A percentile compares a stretch with the other conserved stretches of the same genome.
Conservation (phyloP, 1,140 invertebrate species). For the Drosophila miranda region DNA sequence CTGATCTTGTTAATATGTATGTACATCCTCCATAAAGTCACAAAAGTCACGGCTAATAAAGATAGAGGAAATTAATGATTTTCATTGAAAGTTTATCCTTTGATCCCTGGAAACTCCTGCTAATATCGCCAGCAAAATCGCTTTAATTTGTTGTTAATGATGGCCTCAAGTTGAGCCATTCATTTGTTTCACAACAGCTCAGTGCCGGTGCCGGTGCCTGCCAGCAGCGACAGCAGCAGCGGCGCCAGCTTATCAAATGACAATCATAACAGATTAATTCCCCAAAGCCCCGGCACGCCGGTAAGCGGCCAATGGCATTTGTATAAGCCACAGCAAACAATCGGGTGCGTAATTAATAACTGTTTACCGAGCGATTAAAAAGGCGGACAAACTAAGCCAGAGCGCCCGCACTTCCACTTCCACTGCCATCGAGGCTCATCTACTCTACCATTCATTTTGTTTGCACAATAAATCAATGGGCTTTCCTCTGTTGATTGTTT, state of each 20-base stretch:
- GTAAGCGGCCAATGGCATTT: slow-evolving; percentile 51
- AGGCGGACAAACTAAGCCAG: slow-evolving; percentile 49
- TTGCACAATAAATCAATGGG: slow-evolving; percentile 76
- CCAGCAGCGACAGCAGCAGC: neutral
- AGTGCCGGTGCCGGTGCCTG: too few species aligned
- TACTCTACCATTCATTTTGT: slow-evolving; percentile 25
- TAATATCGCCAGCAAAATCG: slow-evolving; percentile 27
- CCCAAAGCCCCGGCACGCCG: slow-evolving; percentile 50
- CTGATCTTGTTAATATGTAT: too few species aligned
- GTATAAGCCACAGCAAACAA: slow-evolving; percentile 50
- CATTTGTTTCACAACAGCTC: slow-evolving; percentile 50
- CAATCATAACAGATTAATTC: slow-evolving; percentile 78
- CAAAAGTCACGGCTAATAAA: too few species aligned
- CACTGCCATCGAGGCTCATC: neutral
- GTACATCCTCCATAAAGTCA: too few species aligned
- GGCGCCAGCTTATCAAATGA: slow-evolving; percentile 57
- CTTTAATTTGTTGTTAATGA: slow-evolving; percentile 44
- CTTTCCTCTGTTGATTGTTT: slow-evolving; percentile 59
- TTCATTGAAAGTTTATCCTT: neutral
- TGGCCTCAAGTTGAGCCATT: slow-evolving; percentile 31
- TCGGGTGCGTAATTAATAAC: slow-evolving; percentile 69
- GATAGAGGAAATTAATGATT: slow-evolving; percentile 8
- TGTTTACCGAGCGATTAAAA: slow-evolving; percentile 73
- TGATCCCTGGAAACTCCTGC: slow-evolving; percentile 19
- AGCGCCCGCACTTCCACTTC: neutral